phyloP scores from a whole-genome alignment of 2,888 invertebrate genomes.

The Amiota mariae region DNA sequence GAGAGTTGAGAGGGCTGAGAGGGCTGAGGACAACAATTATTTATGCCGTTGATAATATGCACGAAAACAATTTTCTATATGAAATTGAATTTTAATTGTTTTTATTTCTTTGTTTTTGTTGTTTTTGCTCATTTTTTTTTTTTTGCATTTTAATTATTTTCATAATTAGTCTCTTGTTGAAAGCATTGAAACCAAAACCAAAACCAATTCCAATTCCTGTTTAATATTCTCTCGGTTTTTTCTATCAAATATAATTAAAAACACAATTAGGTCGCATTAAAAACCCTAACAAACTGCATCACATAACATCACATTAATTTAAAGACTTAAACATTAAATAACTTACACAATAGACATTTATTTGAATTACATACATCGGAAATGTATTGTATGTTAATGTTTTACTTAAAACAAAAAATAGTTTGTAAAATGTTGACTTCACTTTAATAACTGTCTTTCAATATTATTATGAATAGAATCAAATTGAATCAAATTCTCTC shows the following conservation, averaged over 20 bases:
- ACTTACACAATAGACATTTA: background rate
- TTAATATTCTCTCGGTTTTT: background rate
- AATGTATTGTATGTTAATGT: too few relatives aligned
- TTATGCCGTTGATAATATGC: too few relatives aligned
- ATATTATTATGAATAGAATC: too few relatives aligned
- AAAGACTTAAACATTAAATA: background rate
- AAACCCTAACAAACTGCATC: background rate
- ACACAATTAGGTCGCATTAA: background rate
- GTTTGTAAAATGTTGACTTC: too few relatives aligned
- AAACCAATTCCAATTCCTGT: background rate
- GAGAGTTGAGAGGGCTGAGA: background rate
- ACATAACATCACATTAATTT: background rate
- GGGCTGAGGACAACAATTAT: too few relatives aligned
- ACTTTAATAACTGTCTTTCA: too few relatives aligned
- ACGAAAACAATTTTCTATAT: background rate
- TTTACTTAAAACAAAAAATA: too few relatives aligned
- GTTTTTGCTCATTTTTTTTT: too few relatives aligned
- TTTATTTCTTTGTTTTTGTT: background rate
- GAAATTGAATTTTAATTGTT: background rate
- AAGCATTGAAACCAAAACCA: background rate
- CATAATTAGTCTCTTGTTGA: constrained; percentile 21
- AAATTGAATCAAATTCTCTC: too few relatives aligned
- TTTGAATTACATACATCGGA: background rate
- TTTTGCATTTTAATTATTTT: constrained; percentile 13
- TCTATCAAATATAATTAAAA: background rate